phyloP scores from a whole-genome alignment of 2,888 invertebrate species.

The Carpatolechia fugitivella region DNA sequence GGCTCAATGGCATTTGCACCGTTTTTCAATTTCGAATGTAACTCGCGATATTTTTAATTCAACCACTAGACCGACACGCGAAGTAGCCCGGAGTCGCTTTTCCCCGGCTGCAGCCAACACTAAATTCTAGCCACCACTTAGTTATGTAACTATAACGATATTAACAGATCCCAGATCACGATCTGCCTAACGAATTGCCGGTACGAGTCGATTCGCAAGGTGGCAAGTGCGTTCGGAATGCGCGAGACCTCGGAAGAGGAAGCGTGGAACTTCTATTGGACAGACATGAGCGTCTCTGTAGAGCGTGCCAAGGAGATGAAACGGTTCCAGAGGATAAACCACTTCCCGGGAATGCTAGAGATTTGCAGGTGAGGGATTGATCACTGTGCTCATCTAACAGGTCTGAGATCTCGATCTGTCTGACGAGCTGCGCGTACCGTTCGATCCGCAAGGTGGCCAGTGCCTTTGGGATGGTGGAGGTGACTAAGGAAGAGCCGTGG shows the following conservation, averaged over 20 bases:
- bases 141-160: too few species aligned
- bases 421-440: conserved; percentile 85
- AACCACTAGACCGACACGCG: too few species aligned
- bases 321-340: conserved; percentile 94
- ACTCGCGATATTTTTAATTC: too few species aligned
- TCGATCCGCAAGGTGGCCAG: conserved; percentile 85
- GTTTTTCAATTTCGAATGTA: neutral
- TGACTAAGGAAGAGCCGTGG: conserved; percentile 90
- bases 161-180: conserved; percentile 69
- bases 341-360: conserved; percentile 94
- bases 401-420: conserved; percentile 81
- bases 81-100: too few species aligned
- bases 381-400: conserved; percentile 32
- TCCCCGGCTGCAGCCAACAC: too few species aligned
- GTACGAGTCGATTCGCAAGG: conserved; percentile 85
- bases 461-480: conserved; percentile 87
- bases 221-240: conserved; percentile 85
- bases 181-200: conserved; percentile 86
- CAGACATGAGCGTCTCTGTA: conserved; percentile 90
- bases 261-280: conserved; percentile 95
- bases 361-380: conserved; percentile 81
- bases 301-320: conserved; percentile 95
- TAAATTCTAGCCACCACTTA: too few species aligned
- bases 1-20: neutral
- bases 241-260: conserved; percentile 88